These are phyloP conservation scores for Diarsia dahlii DNA, from an alignment of 2,888 invertebrate species.

Conservation along the genomic window DNA sequence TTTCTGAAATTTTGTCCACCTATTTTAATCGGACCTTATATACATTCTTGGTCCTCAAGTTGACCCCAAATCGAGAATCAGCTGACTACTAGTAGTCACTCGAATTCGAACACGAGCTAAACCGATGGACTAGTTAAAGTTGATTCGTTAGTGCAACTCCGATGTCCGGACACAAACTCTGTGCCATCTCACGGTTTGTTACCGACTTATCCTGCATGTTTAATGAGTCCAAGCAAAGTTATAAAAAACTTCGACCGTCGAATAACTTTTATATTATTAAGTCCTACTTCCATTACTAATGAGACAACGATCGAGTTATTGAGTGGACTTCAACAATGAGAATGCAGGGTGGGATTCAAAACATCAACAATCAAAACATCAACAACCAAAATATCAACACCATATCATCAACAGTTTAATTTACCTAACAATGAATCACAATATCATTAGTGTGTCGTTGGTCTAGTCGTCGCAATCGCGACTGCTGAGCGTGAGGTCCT, in stretches of 20 bases:
- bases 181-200: conserved; percentile 75
- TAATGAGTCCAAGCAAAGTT: conserved; percentile 76
- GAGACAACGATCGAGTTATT: conserved; percentile 66
- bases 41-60: neutral
- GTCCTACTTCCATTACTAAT: conserved; percentile 69
- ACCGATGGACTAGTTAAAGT: conserved; percentile 73
- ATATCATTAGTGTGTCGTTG: too few species aligned
- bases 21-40: too few species aligned
- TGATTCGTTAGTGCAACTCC: conserved; percentile 79
- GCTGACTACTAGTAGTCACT: conserved; percentile 7
- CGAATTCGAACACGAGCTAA: conserved; percentile 58
- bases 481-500: too few species aligned
- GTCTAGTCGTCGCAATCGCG: too few species aligned
- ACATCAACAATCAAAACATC: too few species aligned
- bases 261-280: conserved; percentile 67
- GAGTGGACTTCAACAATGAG: conserved; percentile 13
- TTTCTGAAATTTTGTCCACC: too few species aligned
- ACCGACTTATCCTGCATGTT: conserved; percentile 79
- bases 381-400: too few species aligned
- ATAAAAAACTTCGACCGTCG: conserved; percentile 70
- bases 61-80: neutral
- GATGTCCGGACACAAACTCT: conserved; percentile 67
- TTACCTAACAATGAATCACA: too few species aligned
- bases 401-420: too few species aligned
- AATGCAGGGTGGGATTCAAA: too few species aligned